Percentiles rank a stretch among this genome's conserved stretches.
Conservation (phyloP, 2,797 vertebrate species). For the Tokudaia muenninki region DNA sequence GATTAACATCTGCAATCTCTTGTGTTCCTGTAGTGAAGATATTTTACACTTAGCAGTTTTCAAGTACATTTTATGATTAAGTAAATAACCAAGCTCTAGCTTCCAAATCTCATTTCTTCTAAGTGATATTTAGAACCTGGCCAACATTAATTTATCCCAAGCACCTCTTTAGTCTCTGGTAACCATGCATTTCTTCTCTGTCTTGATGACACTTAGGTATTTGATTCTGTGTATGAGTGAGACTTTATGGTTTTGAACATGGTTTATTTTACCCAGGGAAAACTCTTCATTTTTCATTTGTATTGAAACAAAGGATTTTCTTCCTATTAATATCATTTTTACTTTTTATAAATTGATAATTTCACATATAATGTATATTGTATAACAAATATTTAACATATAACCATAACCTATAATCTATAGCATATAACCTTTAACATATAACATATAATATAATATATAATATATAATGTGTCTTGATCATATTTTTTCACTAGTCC, state of each 20-base stretch:
- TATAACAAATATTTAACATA: neutral
- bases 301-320: neutral
- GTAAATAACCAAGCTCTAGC: neutral
- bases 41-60: neutral
- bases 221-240: neutral
- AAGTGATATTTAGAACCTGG: neutral
- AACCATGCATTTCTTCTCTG: neutral
- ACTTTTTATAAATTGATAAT: neutral
- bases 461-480: neutral
- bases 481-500: neutral
- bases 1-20: neutral
- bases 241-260: neutral
- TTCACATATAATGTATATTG: neutral
- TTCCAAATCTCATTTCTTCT: neutral
- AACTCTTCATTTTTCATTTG: neutral
- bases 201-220: neutral
- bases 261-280: neutral
- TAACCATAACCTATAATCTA: neutral
- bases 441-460: neutral
- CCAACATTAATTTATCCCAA: neutral
- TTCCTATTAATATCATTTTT: neutral
- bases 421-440: neutral
- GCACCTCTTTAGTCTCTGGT: neutral
- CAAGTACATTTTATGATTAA: neutral
- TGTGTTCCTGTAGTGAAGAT: neutral